phyloP scores from a whole-genome alignment of 2,888 invertebrate species.

The Himalopsyche kuldschensis region DNA sequence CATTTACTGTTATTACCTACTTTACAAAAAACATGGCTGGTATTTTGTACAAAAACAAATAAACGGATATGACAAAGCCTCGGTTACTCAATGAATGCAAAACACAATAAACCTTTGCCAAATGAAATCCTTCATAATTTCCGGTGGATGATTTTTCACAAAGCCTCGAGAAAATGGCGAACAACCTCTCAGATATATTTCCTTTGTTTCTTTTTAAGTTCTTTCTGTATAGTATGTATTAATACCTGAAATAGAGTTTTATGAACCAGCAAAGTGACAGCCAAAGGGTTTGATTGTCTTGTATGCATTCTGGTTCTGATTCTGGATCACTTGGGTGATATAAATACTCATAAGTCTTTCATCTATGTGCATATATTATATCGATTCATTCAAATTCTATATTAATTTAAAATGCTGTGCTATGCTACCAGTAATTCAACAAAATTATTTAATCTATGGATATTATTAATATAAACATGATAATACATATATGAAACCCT shows the following conservation, averaged over 20 bases:
- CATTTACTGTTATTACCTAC: neutral
- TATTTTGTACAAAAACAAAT: constrained; percentile 1
- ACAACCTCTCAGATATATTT: neutral
- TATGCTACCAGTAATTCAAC: no score
- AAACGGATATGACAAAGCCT: constrained; percentile 1
- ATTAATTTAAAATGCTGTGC: no score
- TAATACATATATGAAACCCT: no score
- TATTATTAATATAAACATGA: no score
- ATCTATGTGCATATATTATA: no score
- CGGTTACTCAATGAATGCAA: constrained; percentile 1
- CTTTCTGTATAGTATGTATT: neutral
- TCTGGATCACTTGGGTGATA: no score
- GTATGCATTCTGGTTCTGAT: neutral
- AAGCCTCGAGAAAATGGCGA: neutral
- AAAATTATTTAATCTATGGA: no score
- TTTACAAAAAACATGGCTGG: neutral
- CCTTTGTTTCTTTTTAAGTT: neutral
- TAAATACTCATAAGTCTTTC: no score
- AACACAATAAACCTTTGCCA: constrained; percentile 1
- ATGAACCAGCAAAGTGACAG: neutral
- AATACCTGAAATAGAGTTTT: neutral
- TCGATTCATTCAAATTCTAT: no score
- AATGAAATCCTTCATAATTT: constrained; percentile 1
- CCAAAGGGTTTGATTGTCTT: neutral
- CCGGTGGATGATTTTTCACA: constrained; percentile 1